Evolutionary conservation across 2,797 vertebrate genomes (phyloP), one percentile per base, ranked within the genome.

Genomic region (Otolemur crassicaudatus): DNA sequence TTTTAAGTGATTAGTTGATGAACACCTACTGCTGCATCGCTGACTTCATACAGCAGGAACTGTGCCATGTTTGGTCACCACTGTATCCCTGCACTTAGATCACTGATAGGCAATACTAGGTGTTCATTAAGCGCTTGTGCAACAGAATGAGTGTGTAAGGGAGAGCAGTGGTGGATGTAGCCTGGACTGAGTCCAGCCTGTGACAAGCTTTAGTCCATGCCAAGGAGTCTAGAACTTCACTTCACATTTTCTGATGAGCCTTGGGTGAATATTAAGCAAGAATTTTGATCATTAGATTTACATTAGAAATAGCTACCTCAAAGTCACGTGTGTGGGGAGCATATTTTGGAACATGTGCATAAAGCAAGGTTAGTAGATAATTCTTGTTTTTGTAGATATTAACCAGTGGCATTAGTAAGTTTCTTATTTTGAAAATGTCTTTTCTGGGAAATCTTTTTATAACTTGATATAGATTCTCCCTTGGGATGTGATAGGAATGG

Each of bases 1-100:
- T n/a, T 85, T 85, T 37, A 75, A 27, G 53, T 61, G 61, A 34
- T 49, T 7, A 23, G 70, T 79, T 73, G 56, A 29, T 40, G n/a
- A 53, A 82, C 31, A 49, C 40, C 65, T 27, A 9, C 25, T 0
- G 1, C 27, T 13, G 0, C 1, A 25, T 61, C 4, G 7, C 20
- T 60, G 25, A 61, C 29, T 72, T 53, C 12, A 10, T 75, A n/a
- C 20, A 40, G 69, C 29, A 65, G 87, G 20, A 16, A 5, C n/a
- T 22, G 19, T 10, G 20, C 37, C 25, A 2, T 60, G 12, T 56
- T 37, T 83, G 63, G 40, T 49, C 22, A 37, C 27, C 14, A 2
- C 13, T 37, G 19, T 63, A 53, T 22, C 49, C 72, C 46, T 46
- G 46, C n/a, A 10, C 29, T 25, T 29, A 27, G 23, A 5, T 65